Conservation (phyloP, 2,113 vertebrate species). For the Carassius carassius region DNA sequence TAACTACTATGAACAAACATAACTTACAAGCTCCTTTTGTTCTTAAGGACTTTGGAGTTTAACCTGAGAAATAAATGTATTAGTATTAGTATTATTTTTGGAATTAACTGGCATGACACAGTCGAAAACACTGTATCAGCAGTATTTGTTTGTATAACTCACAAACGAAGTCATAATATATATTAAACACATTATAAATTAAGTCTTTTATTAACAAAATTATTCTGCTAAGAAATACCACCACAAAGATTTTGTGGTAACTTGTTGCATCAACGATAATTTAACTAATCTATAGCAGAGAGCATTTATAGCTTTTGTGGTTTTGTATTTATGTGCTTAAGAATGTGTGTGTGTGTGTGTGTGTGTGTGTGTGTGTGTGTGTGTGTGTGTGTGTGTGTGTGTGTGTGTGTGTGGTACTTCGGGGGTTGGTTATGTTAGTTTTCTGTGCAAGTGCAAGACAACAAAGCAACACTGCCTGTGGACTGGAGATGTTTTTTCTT, state of each 20-base stretch:
- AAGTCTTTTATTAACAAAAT: slow-evolving; percentile 22
- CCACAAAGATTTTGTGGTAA: slow-evolving; percentile 28
- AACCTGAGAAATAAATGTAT: not conserved
- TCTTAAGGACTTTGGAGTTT: not conserved
- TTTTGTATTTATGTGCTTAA: slow-evolving; percentile 44
- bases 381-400: no score
- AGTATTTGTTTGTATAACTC: slow-evolving; percentile 36
- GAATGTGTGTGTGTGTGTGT: not conserved
- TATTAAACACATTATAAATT: not conserved
- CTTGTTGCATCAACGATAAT: slow-evolving; percentile 63
- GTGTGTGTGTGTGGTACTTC: not conserved
- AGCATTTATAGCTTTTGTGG: slow-evolving; percentile 49
- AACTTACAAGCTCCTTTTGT: not conserved
- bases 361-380: not conserved
- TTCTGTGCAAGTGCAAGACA: slow-evolving; percentile 50
- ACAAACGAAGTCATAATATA: not conserved
- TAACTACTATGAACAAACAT: not conserved
- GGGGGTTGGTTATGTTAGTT: not conserved
- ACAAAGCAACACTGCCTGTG: slow-evolving; percentile 47
- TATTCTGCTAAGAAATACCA: slow-evolving; percentile 20
- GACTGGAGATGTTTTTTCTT: slow-evolving; percentile 28
- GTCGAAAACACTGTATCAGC: slow-evolving; percentile 12
- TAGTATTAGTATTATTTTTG: not conserved
- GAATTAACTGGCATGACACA: not conserved
- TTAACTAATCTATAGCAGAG: slow-evolving; percentile 64